A percentile compares a stretch with the other conserved stretches of the same genome.
Conservation (phyloP, 1,140 invertebrate genomes). For the Cephus cinctus region DNA sequence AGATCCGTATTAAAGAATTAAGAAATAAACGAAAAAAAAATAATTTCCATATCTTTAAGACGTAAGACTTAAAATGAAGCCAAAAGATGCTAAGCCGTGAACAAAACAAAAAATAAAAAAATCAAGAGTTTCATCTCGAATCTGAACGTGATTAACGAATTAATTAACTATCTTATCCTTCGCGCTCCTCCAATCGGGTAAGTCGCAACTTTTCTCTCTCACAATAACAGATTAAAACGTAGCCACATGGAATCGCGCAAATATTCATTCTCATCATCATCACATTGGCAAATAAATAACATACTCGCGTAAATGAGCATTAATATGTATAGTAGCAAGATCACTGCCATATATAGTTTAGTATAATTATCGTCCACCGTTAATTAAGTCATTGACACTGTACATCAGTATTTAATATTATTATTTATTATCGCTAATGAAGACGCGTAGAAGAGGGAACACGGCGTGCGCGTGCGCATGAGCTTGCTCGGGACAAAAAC, state of each 20-base stretch:
- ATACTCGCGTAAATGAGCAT: neutral
- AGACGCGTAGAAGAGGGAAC: constrained; percentile 14
- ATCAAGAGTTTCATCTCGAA: too few species aligned
- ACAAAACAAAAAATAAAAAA: too few species aligned
- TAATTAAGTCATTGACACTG: constrained; percentile 39
- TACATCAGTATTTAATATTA: constrained; percentile 55
- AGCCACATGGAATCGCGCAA: too few species aligned
- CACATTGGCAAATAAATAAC: neutral
- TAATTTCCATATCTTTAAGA: constrained; percentile 18
- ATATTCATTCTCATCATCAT: too few species aligned
- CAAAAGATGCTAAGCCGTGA: constrained; percentile 45
- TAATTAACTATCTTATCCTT: too few species aligned
- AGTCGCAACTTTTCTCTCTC: too few species aligned
- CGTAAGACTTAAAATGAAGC: constrained; percentile 44
- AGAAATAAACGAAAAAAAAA: neutral
- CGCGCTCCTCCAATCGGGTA: too few species aligned
- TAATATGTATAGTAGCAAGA: constrained; percentile 33
- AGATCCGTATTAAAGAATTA: too few species aligned
- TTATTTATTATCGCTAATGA: constrained; percentile 53
- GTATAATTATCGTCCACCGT: constrained; percentile 29
- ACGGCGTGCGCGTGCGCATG: too few species aligned
- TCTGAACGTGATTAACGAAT: too few species aligned
- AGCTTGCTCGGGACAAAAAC: too few species aligned
- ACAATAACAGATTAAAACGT: too few species aligned
- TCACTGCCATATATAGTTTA: constrained; percentile 48